Base-by-base conservation (phyloP, 2,113 vertebrate genomes). In the Ascaphus truei region DNA sequence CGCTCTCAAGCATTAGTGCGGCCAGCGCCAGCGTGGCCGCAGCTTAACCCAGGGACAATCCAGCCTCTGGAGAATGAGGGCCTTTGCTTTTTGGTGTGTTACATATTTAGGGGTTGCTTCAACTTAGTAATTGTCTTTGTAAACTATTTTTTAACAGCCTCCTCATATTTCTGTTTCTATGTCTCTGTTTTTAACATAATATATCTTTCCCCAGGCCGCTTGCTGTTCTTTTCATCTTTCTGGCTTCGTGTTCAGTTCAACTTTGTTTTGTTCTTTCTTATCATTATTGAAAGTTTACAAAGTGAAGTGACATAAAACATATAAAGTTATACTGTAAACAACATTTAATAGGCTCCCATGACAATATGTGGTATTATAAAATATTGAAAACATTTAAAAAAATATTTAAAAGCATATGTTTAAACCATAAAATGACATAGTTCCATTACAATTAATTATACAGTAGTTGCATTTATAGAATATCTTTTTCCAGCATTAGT, bases 261-360 rank as follows among this genome's bases (percentile, higher is more conserved):
- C 55, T 68, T n/a, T 59, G 56, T 60, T 29, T 60, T 51, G 37
- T 51, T 30, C 56, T 69, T 51, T 27, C 56, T 60, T 69, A 56
- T 69, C 56, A 51, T 60, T 60, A 39, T 60, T 39, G 56, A 60
- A 59, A 69, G 66, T 69, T 69, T 58, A 69, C 22, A 69, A 69
- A 69, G 56, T 39, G 27, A 51, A 16, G 31, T 31, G n/a, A n/a
- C 55, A 29, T 13, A 47, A n/a, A 37, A 60, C 33, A 60, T n/a
- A 34, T 22, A 60, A 50, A 69, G 56, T 45, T 37, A 69, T n/a
- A n/a, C n/a, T n/a, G n/a, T 60, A 69, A 69, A 69, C 66, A 69
- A 51, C 41, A n/a, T 69, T 69, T 69, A 69, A 69, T 60, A 60
- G 66, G 66, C 51, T 69, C 66, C 66, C 66, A 69, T 39, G 66